These are phyloP conservation scores for Zaprionus kolodkinae DNA, from an alignment of 1,140 invertebrate genomes.

Conservation along the genomic window DNA sequence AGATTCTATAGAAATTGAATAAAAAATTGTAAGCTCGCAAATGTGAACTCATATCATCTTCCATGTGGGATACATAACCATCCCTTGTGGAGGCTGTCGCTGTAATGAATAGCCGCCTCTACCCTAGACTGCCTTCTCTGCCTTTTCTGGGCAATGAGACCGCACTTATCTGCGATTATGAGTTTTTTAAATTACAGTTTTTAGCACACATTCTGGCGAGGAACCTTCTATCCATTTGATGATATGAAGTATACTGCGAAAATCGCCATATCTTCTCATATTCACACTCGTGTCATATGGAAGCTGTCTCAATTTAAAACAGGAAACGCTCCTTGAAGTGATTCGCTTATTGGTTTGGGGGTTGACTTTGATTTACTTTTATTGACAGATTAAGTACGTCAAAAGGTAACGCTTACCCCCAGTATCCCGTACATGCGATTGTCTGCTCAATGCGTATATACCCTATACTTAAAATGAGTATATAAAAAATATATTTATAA, in stretches of 20 bases:
- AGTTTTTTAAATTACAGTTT: slow-evolving; percentile 84
- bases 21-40: slow-evolving; percentile 50
- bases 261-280: slow-evolving; percentile 66
- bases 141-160: slow-evolving; percentile 68
- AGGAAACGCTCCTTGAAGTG: slow-evolving; percentile 82
- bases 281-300: slow-evolving; percentile 66
- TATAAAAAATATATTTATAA: not conserved
- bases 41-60: slow-evolving; percentile 28
- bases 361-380: slow-evolving; percentile 83
- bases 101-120: slow-evolving; percentile 80
- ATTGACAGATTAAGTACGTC: slow-evolving; percentile 82
- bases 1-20: slow-evolving; percentile 72
- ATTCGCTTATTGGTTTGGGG: slow-evolving; percentile 55
- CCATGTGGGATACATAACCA: slow-evolving; percentile 38
- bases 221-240: slow-evolving; percentile 53
- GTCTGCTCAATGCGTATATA: not conserved
- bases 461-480: not conserved
- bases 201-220: slow-evolving; percentile 57
- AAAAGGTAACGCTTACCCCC: slow-evolving; percentile 69
- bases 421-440: not conserved
- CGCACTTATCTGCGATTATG: slow-evolving; percentile 84
- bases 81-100: slow-evolving; percentile 39
- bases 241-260: slow-evolving; percentile 60
- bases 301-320: slow-evolving; percentile 79
- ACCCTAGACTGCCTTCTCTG: slow-evolving; percentile 62